Conservation (phyloP, 2,888 invertebrate genomes). For the Molorchus minor region DNA sequence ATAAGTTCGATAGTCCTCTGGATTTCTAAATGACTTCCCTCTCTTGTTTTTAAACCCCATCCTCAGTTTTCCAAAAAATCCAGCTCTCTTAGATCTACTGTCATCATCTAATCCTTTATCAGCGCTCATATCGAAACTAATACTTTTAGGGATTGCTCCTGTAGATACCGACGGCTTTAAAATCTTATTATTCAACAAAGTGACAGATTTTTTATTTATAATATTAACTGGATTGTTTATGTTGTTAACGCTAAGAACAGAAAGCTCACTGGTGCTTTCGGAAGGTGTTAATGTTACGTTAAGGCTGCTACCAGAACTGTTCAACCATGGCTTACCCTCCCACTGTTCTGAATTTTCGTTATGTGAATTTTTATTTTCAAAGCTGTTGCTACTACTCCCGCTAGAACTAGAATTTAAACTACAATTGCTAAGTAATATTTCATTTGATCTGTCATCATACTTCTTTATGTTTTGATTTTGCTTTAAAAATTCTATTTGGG, state of each 20-base stretch:
- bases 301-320: slow-evolving; percentile 57
- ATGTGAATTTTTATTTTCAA: slow-evolving; percentile 54
- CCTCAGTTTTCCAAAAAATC: slow-evolving; percentile 79
- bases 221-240: slow-evolving; percentile 38
- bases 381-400: slow-evolving; percentile 62
- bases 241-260: slow-evolving; percentile 53
- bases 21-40: slow-evolving; percentile 65
- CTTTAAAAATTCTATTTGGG: slow-evolving; percentile 32
- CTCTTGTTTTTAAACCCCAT: slow-evolving; percentile 72
- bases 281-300: slow-evolving; percentile 58
- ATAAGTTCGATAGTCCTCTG: slow-evolving; percentile 47
- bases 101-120: slow-evolving; percentile 73
- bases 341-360: slow-evolving; percentile 51
- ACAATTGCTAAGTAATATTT: slow-evolving; percentile 66
- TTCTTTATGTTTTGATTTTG: slow-evolving; percentile 38
- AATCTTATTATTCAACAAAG: slow-evolving; percentile 34
- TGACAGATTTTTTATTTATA: slow-evolving; percentile 34
- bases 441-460: slow-evolving; percentile 51
- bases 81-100: slow-evolving; percentile 70
- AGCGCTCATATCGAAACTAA: slow-evolving; percentile 90
- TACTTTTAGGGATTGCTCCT: slow-evolving; percentile 90
- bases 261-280: slow-evolving; percentile 57
- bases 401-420: slow-evolving; percentile 67
- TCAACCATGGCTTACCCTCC: slow-evolving; percentile 58
- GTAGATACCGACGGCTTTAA: slow-evolving; percentile 70